These are phyloP conservation scores for Antedon mediterranea DNA, from an alignment of 53 echinoderm and acorn worm species.

Conservation along the genomic window DNA sequence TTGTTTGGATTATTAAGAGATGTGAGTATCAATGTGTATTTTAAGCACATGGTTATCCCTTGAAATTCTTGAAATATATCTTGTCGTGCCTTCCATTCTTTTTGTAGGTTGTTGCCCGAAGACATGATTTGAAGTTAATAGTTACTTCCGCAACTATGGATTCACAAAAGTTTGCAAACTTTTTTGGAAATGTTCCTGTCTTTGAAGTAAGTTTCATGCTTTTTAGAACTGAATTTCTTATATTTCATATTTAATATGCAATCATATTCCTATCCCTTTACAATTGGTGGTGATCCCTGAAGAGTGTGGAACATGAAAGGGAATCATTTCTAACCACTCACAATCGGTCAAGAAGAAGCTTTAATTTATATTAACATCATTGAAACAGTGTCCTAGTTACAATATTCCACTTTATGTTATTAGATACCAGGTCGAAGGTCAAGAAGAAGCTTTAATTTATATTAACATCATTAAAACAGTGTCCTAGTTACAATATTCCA, in stretches of 20 bases:
- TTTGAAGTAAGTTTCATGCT: conserved; percentile 42
- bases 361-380: conserved; percentile 83
- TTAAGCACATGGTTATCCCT: no score
- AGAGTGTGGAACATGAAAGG: no score
- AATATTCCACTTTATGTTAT: background rate
- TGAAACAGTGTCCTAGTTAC: no score
- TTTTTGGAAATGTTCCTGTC: conserved; percentile 95
- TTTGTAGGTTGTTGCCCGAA: conserved; percentile 60
- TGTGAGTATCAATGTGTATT: no score
- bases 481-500: no score
- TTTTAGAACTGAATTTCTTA: no score
- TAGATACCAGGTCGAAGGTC: conserved; percentile 74
- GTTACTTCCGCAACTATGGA: conserved; percentile 99
- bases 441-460: conserved; percentile 80
- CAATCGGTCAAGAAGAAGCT: conserved; percentile 82
- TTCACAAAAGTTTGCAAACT: conserved; percentile 68
- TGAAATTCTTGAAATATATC: no score
- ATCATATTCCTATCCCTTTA: no score
- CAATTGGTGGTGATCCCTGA: no score
- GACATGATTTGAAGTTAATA: conserved; percentile 89
- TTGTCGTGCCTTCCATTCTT: background rate
- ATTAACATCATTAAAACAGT: conserved; percentile 87
- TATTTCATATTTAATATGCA: no score
- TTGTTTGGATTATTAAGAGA: conserved; percentile 92
- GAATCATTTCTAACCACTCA: no score